Base-by-base conservation (phyloP, 1,140 invertebrate species). In the Rhopalosiphum padi region DNA sequence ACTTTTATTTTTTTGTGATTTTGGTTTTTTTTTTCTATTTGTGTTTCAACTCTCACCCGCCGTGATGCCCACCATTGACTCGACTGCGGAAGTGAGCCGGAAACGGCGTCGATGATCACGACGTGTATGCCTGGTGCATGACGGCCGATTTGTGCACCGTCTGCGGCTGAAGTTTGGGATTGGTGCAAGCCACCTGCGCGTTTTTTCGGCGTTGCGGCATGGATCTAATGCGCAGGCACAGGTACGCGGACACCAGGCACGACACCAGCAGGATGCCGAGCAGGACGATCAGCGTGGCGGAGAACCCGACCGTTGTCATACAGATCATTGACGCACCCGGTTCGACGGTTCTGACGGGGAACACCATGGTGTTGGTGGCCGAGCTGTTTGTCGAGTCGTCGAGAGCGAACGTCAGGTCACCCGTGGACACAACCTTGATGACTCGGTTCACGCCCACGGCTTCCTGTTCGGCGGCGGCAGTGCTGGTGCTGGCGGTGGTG, bases 341-440 rank as follows among this genome's bases (percentile, higher is more conserved):
- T 94, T 94, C 95, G 94, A 43, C 96, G 96, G 97, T 94, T 97
- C 97, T 97, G 96, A 94, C 97, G 95, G 95, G 98, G 98, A 1
- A 98, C 96, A 15, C 98, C 98, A 53, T 98, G 2, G 97, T 96
- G 93, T 53, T 98, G 2, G 97, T 96, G 93, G 97, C 97, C 94
- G 97, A 97, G 18, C 95, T 95, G 9, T 98, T 97, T 18, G 98
- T 97, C 15, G 98, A 97, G 53, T 98, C 97, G 95, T 98, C 98
- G 92, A 99, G 95, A 1, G 97, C 97, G 95, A 99, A 99, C 94
- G 98, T 98, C 0, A 99, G 97, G 95, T 99, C 98, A 86, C 98
- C 98, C 0, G 98, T 98, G 15, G 98, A 98, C 0, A 99, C 98
- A 1, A 99, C 98, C 95, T 98, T 98, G 94, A 99, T 98, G 83